A percentile compares a stretch with the other conserved stretches of the same genome.
phyloP scores from a whole-genome alignment of 2,113 vertebrate genomes.

The Cynopterus brachyotis region DNA sequence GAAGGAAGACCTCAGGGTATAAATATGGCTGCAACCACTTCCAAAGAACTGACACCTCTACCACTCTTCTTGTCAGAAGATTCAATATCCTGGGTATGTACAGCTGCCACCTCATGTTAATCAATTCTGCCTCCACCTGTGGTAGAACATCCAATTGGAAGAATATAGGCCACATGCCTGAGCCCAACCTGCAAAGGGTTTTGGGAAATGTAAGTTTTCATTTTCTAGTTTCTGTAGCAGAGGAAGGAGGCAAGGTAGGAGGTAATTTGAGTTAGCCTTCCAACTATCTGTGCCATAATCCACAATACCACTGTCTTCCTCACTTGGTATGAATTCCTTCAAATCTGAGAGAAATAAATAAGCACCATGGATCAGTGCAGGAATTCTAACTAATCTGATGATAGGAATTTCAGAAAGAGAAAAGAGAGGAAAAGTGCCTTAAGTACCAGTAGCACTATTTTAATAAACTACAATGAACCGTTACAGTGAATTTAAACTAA shows the following conservation, averaged over 20 bases:
- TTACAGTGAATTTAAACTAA: neutral
- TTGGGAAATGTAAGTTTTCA: neutral
- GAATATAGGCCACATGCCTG: neutral
- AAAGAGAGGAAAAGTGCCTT: neutral
- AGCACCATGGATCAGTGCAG: neutral
- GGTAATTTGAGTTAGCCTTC: neutral
- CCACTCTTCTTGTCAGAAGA: neutral
- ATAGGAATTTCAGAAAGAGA: neutral
- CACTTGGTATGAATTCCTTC: neutral
- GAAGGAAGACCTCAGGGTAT: neutral
- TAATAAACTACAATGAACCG: too few species aligned
- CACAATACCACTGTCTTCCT: neutral
- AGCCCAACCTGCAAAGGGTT: neutral
- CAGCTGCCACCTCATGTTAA: neutral
- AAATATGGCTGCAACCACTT: neutral
- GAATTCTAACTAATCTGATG: neutral
- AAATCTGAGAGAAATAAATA: neutral
- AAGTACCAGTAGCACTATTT: too few species aligned
- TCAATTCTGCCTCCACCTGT: neutral
- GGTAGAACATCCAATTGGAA: neutral
- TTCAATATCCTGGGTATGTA: neutral
- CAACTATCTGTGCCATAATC: neutral
- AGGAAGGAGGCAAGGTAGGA: neutral
- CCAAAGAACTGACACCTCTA: neutral
- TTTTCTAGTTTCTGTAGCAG: neutral